A percentile compares a stretch with the other conserved stretches of the same genome.
Evolutionary conservation across 2,113 vertebrate genomes (phyloP).

Genomic region (Australoheros scitulus): DNA sequence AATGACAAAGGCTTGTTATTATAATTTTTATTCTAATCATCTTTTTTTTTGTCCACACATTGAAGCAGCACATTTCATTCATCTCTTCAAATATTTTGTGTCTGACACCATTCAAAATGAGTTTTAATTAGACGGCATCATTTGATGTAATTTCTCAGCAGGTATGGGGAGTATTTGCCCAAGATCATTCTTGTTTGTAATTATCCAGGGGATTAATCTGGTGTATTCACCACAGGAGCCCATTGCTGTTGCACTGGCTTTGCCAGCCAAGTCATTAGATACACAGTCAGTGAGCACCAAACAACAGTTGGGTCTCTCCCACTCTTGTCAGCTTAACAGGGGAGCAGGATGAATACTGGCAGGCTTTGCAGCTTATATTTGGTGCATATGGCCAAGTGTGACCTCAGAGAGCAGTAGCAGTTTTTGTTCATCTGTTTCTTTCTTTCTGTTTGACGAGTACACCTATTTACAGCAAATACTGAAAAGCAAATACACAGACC

Average conservation of each 20-base stretch:
- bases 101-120: constrained; percentile 31
- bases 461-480: constrained; percentile 11
- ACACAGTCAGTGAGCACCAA: constrained; percentile 72
- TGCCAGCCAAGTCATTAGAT: constrained; percentile 78
- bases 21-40: constrained; percentile 19
- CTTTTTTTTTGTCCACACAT: not conserved
- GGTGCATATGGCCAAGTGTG: constrained; percentile 49
- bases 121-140: constrained; percentile 71
- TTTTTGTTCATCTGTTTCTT: constrained; percentile 2
- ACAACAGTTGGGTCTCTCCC: constrained; percentile 67
- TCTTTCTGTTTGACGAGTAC: not conserved
- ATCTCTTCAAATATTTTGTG: constrained; percentile 9
- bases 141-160: constrained; percentile 70
- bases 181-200: constrained; percentile 76
- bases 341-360: constrained; percentile 55
- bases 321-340: constrained; percentile 64
- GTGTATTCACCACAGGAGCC: constrained; percentile 67
- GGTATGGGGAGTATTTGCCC: constrained; percentile 72
- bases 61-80: constrained; percentile 2
- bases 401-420: constrained; percentile 26
- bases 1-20: not conserved
- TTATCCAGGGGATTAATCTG: constrained; percentile 76
- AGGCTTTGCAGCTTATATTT: constrained; percentile 42
- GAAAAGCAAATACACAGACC: not conserved
- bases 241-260: constrained; percentile 66